A percentile compares a stretch with the other conserved stretches of the same genome.
These are phyloP conservation scores for Gymnodraco acuticeps DNA, from an alignment of 2,797 vertebrate species.

Conservation along the genomic window DNA sequence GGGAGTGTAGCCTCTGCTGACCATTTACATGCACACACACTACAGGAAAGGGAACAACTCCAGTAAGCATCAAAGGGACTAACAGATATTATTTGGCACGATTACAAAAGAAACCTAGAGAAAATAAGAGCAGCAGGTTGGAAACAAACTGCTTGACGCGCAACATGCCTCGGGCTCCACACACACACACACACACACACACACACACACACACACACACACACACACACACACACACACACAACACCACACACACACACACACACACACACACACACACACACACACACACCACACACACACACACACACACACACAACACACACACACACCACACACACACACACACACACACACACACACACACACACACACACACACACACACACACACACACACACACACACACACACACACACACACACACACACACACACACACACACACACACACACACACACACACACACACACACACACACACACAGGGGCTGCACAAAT, in stretches of 20 bases:
- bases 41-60: too few species aligned
- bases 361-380: background rate
- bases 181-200: background rate
- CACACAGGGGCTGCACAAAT: slow-evolving; percentile 34
- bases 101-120: background rate
- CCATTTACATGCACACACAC: too few species aligned
- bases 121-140: background rate
- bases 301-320: background rate
- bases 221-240: background rate
- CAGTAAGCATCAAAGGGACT: too few species aligned
- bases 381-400: background rate
- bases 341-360: background rate
- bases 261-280: background rate
- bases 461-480: background rate
- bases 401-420: background rate
- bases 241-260: background rate
- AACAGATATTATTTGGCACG: too few species aligned
- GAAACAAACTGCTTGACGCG: background rate
- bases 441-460: background rate
- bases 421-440: too few species aligned
- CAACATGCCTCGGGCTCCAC: too few species aligned
- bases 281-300: background rate
- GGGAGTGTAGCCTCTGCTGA: too few species aligned
- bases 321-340: too few species aligned
- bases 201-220: background rate